Base-by-base conservation (phyloP, 2,888 invertebrate genomes). In the Chaetogeoica ovagalla region DNA sequence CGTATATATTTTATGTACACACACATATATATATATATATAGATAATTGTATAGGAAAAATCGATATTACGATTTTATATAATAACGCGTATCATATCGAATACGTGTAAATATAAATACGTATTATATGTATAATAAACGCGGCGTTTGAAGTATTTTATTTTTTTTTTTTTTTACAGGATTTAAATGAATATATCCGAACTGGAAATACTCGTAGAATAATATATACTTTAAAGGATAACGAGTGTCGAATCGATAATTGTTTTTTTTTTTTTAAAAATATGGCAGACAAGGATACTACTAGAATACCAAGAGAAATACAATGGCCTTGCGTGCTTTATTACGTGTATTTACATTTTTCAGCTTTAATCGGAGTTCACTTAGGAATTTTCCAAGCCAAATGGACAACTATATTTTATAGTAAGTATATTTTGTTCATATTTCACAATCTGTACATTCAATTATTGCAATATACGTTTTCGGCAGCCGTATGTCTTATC, bases 311-410 rank as follows among this genome's bases (percentile, higher is more conserved):
- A 1, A 81, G 75, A 66, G 83, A 93, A 82, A 90, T 90, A 0
- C 88, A 91, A 84, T 94, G 94, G 94, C 89, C 91, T 0, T 88
- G 89, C 21, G 92, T 94, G 0, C 87, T 94, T 0, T 90, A 92
- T 85, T 91, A 91, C 85, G 90, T 94, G 81, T 92, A 94, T 86
- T 86, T 94, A 7, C 91, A 92, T 84, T 87, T 91, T 1, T 87
- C 93, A 2, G 91, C 92, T 0, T 71, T 91, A 0, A 92, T 91
- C 84, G 92, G 91, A 21, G 82, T 91, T 17, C 89, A 90, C 85
- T 86, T 91, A 4, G 83, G 90, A 37, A 85, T 91, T 81, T 88
- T 88, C 37, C 89, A 90, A 83, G 90, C 91, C 7, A 89, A 90
- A 84, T 87, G 91, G 86, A 84, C 89, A 79, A 93, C 93, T 0